Evolutionary conservation across 1,140 invertebrate genomes (phyloP), one percentile per base, ranked within the genome.

Genomic region (Ridgeia piscesae): DNA sequence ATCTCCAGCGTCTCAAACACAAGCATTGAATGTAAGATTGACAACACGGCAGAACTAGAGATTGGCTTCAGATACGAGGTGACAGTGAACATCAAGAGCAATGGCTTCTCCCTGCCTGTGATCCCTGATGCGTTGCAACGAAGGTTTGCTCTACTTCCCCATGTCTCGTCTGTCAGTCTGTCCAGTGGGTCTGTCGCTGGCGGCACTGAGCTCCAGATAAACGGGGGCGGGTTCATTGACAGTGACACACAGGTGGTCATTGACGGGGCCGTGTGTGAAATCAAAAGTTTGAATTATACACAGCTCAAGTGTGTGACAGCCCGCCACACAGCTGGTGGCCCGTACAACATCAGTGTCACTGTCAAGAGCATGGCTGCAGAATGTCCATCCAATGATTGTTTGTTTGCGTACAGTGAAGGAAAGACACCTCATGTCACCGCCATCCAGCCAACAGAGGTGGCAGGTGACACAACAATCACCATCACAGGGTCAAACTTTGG

Each of bases 401-500:
- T 89, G 88, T 89, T 89, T 89, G 34, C 4, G n/a, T 91, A 91
- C 27, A 31, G 31, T 6, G 91, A 33, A 31, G 35, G 91, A n/a
- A 33, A 35, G 31, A 91, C 91, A 11, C 91, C 91, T 33, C 33
- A 91, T n/a, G 33, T 91, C 33, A 91, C 34, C 35, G n/a, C 33
- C 11, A 33, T 91, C 31, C n/a, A 33, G 33, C 91, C 91, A 91
- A 6, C 88, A 89, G 4, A n/a, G 8, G 88, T 89, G n/a, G n/a
- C 91, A 9, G 91, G 2, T 34, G n/a, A n/a, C n/a, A 91, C 91
- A 33, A 91, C 91, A 34, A 33, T 91, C n/a, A 91, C 91, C 35
- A 91, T 91, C 34, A 91, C 91, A 33, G 91, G 91, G 35, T 33
- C 91, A 91, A 42, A 42, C 34, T 91, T 91, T 91, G n/a, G n/a